A percentile compares a stretch with the other conserved stretches of the same genome.
Evolutionary conservation across 1,140 invertebrate genomes (phyloP).

Genomic region (Caenorhabditis inopinata): DNA sequence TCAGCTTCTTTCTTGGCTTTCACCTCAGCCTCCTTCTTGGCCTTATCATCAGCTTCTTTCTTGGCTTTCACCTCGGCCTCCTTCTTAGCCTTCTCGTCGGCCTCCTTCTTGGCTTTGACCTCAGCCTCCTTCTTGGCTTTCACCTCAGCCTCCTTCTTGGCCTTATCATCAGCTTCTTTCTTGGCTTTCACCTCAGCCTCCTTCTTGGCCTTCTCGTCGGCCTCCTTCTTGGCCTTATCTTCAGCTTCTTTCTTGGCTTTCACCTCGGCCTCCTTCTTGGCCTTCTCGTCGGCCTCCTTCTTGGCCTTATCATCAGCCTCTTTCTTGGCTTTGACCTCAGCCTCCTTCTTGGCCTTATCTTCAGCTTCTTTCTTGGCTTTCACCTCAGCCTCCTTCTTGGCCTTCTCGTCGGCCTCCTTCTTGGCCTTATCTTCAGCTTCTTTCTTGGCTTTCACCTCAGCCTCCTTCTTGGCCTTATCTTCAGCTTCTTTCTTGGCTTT

Average conservation of each 20-base stretch:
- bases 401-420: conserved; percentile 3
- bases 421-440: conserved; percentile 9
- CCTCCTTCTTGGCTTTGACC: too few relatives aligned
- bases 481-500: background rate
- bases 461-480: conserved; percentile 7
- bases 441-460: conserved; percentile 1
- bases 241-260: conserved; percentile 12
- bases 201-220: background rate
- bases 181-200: conserved; percentile 22
- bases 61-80: too few relatives aligned
- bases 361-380: background rate
- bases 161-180: conserved; percentile 20
- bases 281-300: too few relatives aligned
- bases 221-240: background rate
- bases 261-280: background rate
- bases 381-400: background rate
- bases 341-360: background rate
- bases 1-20: background rate
- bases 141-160: background rate
- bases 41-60: conserved; percentile 3
- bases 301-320: background rate
- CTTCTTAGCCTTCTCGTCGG: too few relatives aligned
- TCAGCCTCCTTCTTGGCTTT: background rate
- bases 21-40: background rate
- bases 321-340: too few relatives aligned